Percentiles rank a stretch among this genome's conserved stretches.
Evolutionary conservation across 2,797 vertebrate species (phyloP).

Genomic region (Semaprochilodus insignis): DNA sequence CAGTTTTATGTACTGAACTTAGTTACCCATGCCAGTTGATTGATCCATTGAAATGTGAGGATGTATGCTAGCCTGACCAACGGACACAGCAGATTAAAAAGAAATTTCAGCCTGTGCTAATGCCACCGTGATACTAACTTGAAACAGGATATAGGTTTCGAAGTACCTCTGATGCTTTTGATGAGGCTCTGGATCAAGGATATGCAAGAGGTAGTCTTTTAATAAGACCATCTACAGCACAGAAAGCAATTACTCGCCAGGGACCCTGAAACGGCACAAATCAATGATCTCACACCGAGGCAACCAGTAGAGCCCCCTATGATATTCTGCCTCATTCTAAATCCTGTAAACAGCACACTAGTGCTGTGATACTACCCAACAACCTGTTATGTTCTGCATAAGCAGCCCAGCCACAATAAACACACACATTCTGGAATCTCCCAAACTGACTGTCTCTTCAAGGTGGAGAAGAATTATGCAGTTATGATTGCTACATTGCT

Average conservation of each 20-base stretch:
- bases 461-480: background rate
- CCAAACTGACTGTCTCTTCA: background rate
- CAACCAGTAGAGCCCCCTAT: slow-evolving; percentile 18
- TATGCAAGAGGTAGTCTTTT: slow-evolving; percentile 26
- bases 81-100: background rate
- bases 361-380: no score
- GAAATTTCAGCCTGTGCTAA: background rate
- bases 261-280: slow-evolving; percentile 24
- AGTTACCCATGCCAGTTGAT: background rate
- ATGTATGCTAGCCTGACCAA: background rate
- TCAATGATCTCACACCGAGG: slow-evolving; percentile 36
- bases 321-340: background rate
- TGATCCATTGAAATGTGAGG: background rate
- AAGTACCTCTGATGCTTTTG: background rate
- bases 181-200: slow-evolving; percentile 22
- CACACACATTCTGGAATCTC: background rate
- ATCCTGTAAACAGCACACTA: slow-evolving; percentile 17
- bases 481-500: background rate
- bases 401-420: background rate
- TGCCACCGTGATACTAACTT: background rate
- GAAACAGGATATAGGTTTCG: background rate
- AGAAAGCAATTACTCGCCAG: slow-evolving; percentile 24
- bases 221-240: slow-evolving; percentile 31
- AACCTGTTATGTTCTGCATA: background rate
- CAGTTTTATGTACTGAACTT: no score